A percentile compares a stretch with the other conserved stretches of the same genome.
Evolutionary conservation across 1,140 invertebrate genomes (phyloP).

Genomic region (Drosophila malerkotliana): DNA sequence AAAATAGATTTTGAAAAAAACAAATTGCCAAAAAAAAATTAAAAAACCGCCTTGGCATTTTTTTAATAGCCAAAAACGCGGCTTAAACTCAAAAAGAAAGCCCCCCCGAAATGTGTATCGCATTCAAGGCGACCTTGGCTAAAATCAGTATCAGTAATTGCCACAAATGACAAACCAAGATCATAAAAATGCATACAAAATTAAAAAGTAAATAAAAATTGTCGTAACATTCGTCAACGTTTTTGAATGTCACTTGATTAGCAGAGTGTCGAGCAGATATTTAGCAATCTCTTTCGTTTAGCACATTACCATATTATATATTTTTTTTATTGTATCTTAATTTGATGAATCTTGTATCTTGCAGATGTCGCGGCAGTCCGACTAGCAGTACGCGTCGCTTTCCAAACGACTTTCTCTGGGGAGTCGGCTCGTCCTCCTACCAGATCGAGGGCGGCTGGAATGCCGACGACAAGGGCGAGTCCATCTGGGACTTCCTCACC

Average conservation of each 20-base stretch:
- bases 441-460: conserved; percentile 91
- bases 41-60: background rate
- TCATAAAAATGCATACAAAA: conserved; percentile 26
- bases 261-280: background rate
- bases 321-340: conserved; percentile 10
- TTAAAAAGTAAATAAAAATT: conserved; percentile 33
- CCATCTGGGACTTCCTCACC: conserved; percentile 86
- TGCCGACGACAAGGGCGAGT: conserved; percentile 86
- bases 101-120: conserved; percentile 4
- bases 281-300: conserved; percentile 23
- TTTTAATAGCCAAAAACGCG: conserved; percentile 7
- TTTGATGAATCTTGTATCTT: background rate
- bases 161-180: conserved; percentile 25
- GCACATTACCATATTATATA: conserved; percentile 30
- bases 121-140: conserved; percentile 13
- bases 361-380: conserved; percentile 43
- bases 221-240: conserved; percentile 34
- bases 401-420: conserved; percentile 86
- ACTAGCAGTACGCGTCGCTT: conserved; percentile 72
- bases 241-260: conserved; percentile 43
- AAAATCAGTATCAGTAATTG: conserved; percentile 13
- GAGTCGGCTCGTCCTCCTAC: conserved; percentile 86
- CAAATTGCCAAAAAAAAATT: background rate
- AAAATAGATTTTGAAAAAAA: background rate
- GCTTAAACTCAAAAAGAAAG: conserved; percentile 26